Evolutionary conservation across 2,888 invertebrate species (phyloP).

Genomic region (Andrena praecox): DNA sequence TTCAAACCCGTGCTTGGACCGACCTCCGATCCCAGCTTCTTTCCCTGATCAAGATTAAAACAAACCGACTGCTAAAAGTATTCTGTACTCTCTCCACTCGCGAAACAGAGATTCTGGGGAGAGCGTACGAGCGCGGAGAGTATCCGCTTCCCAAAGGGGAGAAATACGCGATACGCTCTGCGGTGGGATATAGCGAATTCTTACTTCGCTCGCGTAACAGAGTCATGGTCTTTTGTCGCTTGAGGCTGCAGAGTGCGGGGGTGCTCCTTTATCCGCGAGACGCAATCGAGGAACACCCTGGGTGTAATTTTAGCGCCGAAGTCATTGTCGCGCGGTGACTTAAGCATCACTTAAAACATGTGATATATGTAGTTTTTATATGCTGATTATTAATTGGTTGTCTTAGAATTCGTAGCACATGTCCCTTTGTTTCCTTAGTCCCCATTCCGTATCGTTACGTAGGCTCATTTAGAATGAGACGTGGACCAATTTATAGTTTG

Average conservation of each 20-base stretch:
- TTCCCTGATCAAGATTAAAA: constrained; percentile 44
- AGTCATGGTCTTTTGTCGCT: constrained; percentile 21
- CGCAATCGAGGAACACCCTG: too few relatives aligned
- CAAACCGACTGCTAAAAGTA: constrained; percentile 38
- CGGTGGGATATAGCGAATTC: background rate
- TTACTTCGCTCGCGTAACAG: constrained; percentile 51
- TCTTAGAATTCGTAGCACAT: background rate
- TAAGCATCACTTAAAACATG: constrained; percentile 39
- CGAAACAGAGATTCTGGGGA: constrained; percentile 7
- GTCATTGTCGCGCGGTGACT: background rate
- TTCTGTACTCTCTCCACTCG: constrained; percentile 30
- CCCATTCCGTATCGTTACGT: background rate
- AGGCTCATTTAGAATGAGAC: constrained; percentile 19
- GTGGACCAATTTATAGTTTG: constrained; percentile 52
- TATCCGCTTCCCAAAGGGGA: background rate
- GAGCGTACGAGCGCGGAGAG: constrained; percentile 1
- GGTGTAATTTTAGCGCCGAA: too few relatives aligned
- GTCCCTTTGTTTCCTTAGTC: background rate
- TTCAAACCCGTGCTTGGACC: constrained; percentile 83
- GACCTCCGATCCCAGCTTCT: constrained; percentile 64
- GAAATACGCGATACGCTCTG: background rate
- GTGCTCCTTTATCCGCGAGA: background rate
- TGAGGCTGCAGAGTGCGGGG: too few relatives aligned
- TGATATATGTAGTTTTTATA: constrained; percentile 24
- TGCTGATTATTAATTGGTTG: background rate